Evolutionary conservation across 2,888 invertebrate genomes (phyloP).

Genomic region (Lasioglossum lativentre): DNA sequence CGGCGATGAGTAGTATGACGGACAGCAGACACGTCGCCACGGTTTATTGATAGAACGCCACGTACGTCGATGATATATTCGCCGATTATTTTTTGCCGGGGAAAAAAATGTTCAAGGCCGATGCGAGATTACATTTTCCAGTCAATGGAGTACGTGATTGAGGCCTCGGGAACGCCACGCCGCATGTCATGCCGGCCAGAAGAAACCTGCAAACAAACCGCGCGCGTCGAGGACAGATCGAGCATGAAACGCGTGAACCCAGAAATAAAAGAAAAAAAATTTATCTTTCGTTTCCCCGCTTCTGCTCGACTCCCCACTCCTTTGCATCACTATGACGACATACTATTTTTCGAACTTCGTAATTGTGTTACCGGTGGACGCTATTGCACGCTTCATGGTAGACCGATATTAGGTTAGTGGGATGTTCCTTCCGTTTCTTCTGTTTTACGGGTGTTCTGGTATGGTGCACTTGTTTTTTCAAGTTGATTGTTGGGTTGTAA

Average conservation of each 20-base stretch:
- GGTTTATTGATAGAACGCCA: constrained; percentile 61
- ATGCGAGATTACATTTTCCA: constrained; percentile 62
- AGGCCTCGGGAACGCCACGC: constrained; percentile 36
- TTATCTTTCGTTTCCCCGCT: neutral
- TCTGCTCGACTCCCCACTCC: neutral
- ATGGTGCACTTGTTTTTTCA: neutral
- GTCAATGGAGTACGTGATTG: constrained; percentile 65
- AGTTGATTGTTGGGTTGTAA: neutral
- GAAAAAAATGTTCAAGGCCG: constrained; percentile 63
- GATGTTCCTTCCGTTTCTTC: neutral
- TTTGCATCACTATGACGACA: too few species aligned
- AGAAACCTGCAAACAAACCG: constrained; percentile 40
- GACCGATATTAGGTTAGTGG: neutral
- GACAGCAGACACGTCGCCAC: constrained; percentile 43
- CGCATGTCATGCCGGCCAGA: neutral
- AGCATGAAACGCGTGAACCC: constrained; percentile 27
- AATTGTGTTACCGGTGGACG: neutral
- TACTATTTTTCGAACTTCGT: neutral
- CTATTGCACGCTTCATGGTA: neutral
- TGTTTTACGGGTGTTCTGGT: too few species aligned
- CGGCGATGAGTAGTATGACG: constrained; percentile 26
- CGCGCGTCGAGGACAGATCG: constrained; percentile 8
- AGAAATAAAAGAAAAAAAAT: neutral
- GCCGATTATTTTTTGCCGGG: constrained; percentile 55
- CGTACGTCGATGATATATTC: constrained; percentile 44